Percentiles rank a stretch among this genome's conserved stretches.
Conservation (phyloP, 2,113 vertebrate genomes). For the human region GRCh38 chr11:49649001-49649500, state of each 20-base stretch:
- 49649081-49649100: neutral
- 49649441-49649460: neutral
- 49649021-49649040: neutral
- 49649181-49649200: neutral
- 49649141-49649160: neutral
- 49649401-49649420: neutral
- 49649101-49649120: neutral
- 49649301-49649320: neutral
- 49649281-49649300: neutral
- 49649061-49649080: neutral
- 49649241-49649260: neutral
- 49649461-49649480: neutral
- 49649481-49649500: neutral
- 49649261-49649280: neutral
- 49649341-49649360: neutral
- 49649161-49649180: neutral
- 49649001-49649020: neutral
- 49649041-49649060: neutral
- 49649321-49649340: neutral
- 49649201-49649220: neutral
- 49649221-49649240: neutral
- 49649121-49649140: neutral
- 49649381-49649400: neutral
- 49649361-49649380: neutral
- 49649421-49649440: neutral